Evolutionary conservation across 2,113 vertebrate species (phyloP).

Genomic region (Siphamia tubifer): DNA sequence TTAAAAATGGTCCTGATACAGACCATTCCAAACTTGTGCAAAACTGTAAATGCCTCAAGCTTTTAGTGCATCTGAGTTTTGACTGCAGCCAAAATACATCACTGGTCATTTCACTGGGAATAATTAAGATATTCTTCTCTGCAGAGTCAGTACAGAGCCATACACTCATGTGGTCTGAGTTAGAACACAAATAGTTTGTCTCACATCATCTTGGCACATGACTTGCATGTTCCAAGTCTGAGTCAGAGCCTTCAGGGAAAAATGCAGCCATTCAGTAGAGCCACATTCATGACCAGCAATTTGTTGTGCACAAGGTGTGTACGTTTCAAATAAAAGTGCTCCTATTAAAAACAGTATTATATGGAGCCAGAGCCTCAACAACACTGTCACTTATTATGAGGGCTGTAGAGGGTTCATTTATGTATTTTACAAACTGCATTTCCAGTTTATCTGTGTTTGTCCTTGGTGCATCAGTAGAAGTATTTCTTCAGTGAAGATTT

Average conservation of each 20-base stretch:
- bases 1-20: no score
- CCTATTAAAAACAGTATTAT: background rate
- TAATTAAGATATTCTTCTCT: background rate
- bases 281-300: background rate
- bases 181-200: conserved; percentile 1
- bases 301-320: background rate
- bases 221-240: conserved; percentile 13
- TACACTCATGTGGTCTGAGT: background rate
- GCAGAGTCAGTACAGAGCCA: background rate
- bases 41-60: background rate
- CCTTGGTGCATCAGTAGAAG: background rate
- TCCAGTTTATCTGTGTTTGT: background rate
- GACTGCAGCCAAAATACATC: background rate
- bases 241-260: conserved; percentile 35
- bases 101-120: background rate
- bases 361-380: background rate
- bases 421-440: background rate
- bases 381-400: background rate
- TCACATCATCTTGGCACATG: conserved; percentile 14
- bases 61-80: background rate
- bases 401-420: background rate
- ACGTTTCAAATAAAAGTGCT: background rate
- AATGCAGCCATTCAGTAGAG: background rate
- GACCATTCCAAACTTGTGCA: no score
- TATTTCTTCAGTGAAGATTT: background rate